Conservation (phyloP, 2,888 invertebrate genomes). For the Trachelus stipa region DNA sequence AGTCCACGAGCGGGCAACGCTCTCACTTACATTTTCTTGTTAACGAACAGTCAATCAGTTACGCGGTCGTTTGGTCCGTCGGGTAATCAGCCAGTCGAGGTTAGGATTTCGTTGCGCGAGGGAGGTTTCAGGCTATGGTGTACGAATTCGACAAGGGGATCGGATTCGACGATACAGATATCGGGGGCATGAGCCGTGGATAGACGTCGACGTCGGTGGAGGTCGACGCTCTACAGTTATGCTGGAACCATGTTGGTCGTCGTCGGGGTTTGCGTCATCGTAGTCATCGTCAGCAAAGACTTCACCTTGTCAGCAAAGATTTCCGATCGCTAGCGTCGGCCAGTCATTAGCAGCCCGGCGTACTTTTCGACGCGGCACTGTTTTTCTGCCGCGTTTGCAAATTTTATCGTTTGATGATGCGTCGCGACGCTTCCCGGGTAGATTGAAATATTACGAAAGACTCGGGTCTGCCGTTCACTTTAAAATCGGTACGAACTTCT, state of each 20-base stretch:
- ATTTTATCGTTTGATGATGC: conserved; percentile 7
- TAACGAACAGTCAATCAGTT: background rate
- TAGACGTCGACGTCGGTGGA: background rate
- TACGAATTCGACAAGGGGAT: background rate
- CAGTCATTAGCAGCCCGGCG: background rate
- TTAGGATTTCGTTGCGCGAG: background rate
- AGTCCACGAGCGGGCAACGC: conserved; percentile 28
- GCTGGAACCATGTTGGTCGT: background rate
- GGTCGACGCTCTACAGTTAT: background rate
- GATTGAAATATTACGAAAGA: conserved; percentile 11
- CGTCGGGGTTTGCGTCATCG: background rate
- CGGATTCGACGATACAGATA: background rate
- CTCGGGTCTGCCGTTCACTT: conserved; percentile 13
- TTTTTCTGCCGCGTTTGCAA: conserved; percentile 6
- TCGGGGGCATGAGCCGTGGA: background rate
- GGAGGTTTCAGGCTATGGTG: background rate
- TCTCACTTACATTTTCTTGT: conserved; percentile 29
- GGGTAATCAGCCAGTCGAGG: background rate
- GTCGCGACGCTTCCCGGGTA: conserved; percentile 8
- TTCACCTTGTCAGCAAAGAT: background rate
- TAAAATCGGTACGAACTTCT: background rate
- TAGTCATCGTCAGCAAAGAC: background rate
- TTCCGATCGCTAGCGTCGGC: background rate
- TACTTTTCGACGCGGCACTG: conserved; percentile 5
- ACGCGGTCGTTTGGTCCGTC: background rate